A percentile compares a stretch with the other conserved stretches of the same genome.
phyloP scores from a whole-genome alignment of 2,888 invertebrate species.

The Mythimna albipuncta region DNA sequence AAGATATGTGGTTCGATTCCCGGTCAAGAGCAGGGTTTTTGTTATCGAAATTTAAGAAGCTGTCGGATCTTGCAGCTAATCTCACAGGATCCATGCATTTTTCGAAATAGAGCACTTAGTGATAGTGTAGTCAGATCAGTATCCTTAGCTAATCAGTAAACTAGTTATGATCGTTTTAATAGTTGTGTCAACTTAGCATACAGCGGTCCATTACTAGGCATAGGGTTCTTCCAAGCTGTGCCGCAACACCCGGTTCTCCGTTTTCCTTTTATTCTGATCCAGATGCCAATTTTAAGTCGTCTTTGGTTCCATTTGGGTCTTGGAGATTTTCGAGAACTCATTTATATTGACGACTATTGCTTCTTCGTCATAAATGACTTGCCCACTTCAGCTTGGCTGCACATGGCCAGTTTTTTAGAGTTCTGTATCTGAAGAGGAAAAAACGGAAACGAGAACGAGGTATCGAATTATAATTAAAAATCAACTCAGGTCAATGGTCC shows the following conservation, averaged over 20 bases:
- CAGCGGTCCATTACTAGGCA: too few relatives aligned
- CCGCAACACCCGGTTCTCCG: not conserved
- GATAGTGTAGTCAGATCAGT: not conserved
- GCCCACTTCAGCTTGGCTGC: not conserved
- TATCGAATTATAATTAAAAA: too few relatives aligned
- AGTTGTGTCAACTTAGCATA: too few relatives aligned
- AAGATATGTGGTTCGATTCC: constrained; percentile 4
- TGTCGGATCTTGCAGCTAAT: not conserved
- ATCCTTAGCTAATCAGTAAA: not conserved
- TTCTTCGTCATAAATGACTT: not conserved
- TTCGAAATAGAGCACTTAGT: not conserved
- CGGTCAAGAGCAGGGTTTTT: constrained; percentile 9
- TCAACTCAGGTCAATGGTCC: too few relatives aligned
- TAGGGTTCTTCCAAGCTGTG: too few relatives aligned
- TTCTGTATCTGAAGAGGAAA: too few relatives aligned
- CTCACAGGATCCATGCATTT: not conserved
- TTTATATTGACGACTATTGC: not conserved
- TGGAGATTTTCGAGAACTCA: not conserved
- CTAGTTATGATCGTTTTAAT: too few relatives aligned
- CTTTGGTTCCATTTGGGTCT: not conserved
- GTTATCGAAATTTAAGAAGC: not conserved
- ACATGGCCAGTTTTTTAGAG: too few relatives aligned
- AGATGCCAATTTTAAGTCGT: not conserved
- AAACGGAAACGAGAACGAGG: too few relatives aligned
- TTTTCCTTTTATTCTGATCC: not conserved